A percentile compares a stretch with the other conserved stretches of the same genome.
Evolutionary conservation across 2,797 vertebrate species (phyloP).

Genomic region (Phyllotis vaccarum): DNA sequence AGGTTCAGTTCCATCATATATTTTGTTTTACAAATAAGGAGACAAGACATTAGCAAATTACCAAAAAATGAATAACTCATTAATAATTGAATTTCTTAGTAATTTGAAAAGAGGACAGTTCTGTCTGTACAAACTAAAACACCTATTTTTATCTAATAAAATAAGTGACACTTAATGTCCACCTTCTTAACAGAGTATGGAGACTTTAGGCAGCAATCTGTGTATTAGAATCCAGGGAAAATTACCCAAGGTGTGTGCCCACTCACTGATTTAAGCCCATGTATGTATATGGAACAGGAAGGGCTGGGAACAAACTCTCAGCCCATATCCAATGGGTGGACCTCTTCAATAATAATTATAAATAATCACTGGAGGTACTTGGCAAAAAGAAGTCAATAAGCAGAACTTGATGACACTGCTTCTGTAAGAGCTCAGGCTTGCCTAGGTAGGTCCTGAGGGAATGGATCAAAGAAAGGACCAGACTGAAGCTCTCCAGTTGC

Average conservation of each 20-base stretch:
- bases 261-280: constrained; percentile 10
- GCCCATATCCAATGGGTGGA: constrained; percentile 23
- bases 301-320: constrained; percentile 22
- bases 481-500: background rate
- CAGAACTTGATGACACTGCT: background rate
- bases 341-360: constrained; percentile 26
- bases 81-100: constrained; percentile 43
- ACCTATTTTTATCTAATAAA: background rate
- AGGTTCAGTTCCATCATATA: background rate
- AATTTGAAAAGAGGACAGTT: constrained; percentile 12
- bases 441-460: background rate
- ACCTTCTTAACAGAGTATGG: constrained; percentile 11
- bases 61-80: constrained; percentile 24
- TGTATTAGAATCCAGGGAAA: constrained; percentile 5
- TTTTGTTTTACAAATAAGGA: constrained; percentile 47
- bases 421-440: background rate
- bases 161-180: background rate
- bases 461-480: background rate
- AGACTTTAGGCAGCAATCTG: constrained; percentile 35
- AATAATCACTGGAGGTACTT: constrained; percentile 1
- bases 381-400: constrained; percentile 33
- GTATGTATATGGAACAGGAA: background rate
- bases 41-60: background rate
- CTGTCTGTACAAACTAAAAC: constrained; percentile 6
- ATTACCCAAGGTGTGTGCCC: background rate